These are phyloP conservation scores for Taxidea taxus DNA, from an alignment of 2,113 vertebrate species.

Conservation along the genomic window DNA sequence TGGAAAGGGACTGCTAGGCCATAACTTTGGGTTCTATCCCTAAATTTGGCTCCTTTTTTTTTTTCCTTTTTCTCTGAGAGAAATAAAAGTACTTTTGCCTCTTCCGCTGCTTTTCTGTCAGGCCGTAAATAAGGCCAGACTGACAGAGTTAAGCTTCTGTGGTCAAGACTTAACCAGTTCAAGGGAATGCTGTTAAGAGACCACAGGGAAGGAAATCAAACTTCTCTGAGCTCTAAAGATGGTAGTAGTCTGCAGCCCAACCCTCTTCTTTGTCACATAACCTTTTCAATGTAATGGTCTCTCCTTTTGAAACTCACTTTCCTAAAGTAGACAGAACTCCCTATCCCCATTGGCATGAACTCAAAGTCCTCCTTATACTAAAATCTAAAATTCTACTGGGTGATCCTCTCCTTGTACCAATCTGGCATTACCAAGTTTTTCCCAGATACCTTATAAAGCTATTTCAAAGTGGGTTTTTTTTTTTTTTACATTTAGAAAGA, in stretches of 20 bases:
- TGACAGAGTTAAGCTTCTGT: not conserved
- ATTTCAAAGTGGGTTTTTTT: not conserved
- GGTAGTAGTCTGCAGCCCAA: slow-evolving; percentile 84
- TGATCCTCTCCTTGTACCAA: slow-evolving; percentile 88
- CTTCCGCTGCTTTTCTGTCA: slow-evolving; percentile 58
- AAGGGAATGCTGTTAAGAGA: slow-evolving; percentile 11
- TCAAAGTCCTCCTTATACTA: slow-evolving; percentile 86
- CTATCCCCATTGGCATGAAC: slow-evolving; percentile 85
- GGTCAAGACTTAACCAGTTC: not conserved
- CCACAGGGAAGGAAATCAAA: slow-evolving; percentile 16
- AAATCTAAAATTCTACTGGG: slow-evolving; percentile 88
- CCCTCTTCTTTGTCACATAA: slow-evolving; percentile 81
- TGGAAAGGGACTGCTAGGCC: not conserved
- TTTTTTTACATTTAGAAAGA: slow-evolving; percentile 38
- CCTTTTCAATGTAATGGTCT: slow-evolving; percentile 80
- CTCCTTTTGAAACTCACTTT: slow-evolving; percentile 84
- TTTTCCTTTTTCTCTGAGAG: slow-evolving; percentile 52
- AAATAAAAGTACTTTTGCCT: slow-evolving; percentile 62
- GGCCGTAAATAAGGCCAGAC: not conserved
- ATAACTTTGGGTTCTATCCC: slow-evolving; percentile 42
- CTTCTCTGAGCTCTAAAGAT: slow-evolving; percentile 68
- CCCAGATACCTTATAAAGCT: slow-evolving; percentile 59
- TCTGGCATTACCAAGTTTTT: slow-evolving; percentile 84
- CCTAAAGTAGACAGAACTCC: slow-evolving; percentile 77
- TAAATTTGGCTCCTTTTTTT: slow-evolving; percentile 1